Conservation (phyloP, 2,797 vertebrate species). For the Buphagus erythrorhynchus region DNA sequence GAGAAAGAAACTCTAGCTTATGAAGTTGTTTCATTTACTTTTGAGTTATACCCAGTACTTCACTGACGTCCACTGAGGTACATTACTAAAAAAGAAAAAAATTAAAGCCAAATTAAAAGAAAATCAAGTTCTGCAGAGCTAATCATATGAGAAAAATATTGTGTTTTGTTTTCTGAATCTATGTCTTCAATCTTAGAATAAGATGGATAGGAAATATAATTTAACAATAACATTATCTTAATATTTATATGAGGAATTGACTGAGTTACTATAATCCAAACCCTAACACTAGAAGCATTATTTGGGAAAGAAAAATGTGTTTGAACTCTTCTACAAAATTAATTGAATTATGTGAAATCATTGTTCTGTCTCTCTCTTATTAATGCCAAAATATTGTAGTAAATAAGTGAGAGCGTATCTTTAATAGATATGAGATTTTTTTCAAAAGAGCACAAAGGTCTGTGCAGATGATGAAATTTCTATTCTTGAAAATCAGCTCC, state of each 20-base stretch:
- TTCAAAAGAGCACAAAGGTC: background rate
- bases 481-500: background rate
- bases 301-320: background rate
- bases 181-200: background rate
- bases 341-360: background rate
- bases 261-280: background rate
- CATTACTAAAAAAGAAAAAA: background rate
- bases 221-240: background rate
- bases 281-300: background rate
- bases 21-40: background rate
- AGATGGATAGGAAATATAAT: background rate
- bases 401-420: background rate
- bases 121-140: background rate
- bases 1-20: background rate
- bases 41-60: background rate
- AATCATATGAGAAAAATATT: background rate
- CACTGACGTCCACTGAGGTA: background rate
- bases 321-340: background rate
- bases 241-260: background rate
- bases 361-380: background rate
- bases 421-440: background rate
- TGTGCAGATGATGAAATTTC: background rate
- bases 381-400: background rate
- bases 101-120: background rate
- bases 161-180: background rate